A percentile compares a stretch with the other conserved stretches of the same genome.
phyloP scores from a whole-genome alignment of 2,797 vertebrate genomes.

The Leptodactylus fallax region DNA sequence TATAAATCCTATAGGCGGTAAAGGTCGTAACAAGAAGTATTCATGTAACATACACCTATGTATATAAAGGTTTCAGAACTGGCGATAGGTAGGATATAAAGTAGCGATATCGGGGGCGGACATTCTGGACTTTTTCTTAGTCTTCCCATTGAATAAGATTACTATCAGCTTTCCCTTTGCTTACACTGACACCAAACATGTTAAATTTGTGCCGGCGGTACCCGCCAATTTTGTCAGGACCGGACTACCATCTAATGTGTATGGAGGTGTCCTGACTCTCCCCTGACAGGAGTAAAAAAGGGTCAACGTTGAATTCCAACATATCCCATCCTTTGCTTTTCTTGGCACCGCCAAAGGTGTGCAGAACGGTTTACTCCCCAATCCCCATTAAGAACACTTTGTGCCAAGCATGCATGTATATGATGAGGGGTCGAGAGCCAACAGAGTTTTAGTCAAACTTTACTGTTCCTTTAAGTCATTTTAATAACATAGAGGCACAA shows the following conservation, averaged over 20 bases:
- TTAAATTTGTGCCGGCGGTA: not conserved
- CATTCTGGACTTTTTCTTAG: not conserved
- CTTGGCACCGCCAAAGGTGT: not conserved
- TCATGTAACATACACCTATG: not conserved
- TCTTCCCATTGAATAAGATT: not conserved
- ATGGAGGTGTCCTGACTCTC: too few species aligned
- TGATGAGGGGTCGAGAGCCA: too few species aligned
- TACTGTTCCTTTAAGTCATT: not conserved
- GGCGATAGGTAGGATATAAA: not conserved
- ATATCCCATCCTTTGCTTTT: not conserved
- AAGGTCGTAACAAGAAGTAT: not conserved
- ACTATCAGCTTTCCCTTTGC: too few species aligned
- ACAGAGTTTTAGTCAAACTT: not conserved
- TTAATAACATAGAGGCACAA: not conserved
- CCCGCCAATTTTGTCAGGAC: not conserved
- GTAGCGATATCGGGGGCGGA: not conserved
- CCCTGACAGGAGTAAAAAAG: too few species aligned
- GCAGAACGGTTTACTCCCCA: too few species aligned
- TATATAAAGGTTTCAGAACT: not conserved
- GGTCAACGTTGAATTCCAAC: not conserved
- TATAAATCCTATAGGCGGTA: not conserved
- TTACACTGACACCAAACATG: too few species aligned
- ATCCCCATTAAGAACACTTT: too few species aligned
- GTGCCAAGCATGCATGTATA: too few species aligned
- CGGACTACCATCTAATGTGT: not conserved